Percentiles rank a stretch among this genome's conserved stretches.
These are phyloP conservation scores for Mormoops blainvillei DNA, from an alignment of 2,113 vertebrate genomes.

Conservation along the genomic window DNA sequence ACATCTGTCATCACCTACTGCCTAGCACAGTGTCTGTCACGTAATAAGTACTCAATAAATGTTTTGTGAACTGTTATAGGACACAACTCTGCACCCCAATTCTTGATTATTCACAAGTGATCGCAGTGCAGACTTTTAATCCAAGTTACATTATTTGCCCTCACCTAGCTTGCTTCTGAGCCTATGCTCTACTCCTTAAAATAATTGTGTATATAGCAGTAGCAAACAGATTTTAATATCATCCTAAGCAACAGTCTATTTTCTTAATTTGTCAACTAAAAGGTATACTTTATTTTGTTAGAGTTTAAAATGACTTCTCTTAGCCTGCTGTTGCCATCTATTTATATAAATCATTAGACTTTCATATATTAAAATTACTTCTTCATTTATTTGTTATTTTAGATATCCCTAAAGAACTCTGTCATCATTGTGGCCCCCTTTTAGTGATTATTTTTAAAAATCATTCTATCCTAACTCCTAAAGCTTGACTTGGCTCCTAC, in stretches of 20 bases:
- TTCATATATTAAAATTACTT: neutral
- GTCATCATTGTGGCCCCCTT: neutral
- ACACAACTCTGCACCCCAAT: neutral
- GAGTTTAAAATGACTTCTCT: neutral
- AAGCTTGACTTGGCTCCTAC: constrained; percentile 13
- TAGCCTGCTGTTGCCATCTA: neutral
- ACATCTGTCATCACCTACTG: neutral
- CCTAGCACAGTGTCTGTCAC: neutral
- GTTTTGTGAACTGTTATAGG: neutral
- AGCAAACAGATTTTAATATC: neutral
- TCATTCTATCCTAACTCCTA: neutral
- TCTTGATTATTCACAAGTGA: neutral
- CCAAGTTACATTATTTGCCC: neutral
- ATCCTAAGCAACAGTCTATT: neutral
- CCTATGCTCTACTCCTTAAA: neutral
- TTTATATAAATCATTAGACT: neutral
- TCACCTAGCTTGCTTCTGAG: neutral
- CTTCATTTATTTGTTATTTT: constrained; percentile 9
- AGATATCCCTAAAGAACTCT: neutral
- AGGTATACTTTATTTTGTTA: neutral
- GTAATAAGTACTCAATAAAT: neutral
- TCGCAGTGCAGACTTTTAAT: neutral
- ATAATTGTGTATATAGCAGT: neutral
- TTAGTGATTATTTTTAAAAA: neutral
- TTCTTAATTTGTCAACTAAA: neutral